Percentiles rank a stretch among this genome's conserved stretches.
phyloP scores from a whole-genome alignment of 2,888 invertebrate species.

The Lasius fuliginosus region DNA sequence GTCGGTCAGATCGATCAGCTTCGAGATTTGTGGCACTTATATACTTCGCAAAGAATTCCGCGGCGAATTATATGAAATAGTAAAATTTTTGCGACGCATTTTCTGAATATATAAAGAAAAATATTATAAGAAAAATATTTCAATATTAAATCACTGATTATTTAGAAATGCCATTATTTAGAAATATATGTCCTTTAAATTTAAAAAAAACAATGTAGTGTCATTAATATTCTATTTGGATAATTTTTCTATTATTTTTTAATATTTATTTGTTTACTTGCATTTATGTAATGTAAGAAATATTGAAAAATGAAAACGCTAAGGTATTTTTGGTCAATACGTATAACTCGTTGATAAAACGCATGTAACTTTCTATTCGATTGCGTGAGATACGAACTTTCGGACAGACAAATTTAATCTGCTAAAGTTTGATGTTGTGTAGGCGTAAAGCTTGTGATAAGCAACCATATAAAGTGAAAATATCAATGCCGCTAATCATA shows the following conservation, averaged over 20 bases:
- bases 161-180: neutral
- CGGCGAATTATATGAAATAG: neutral
- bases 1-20: conserved; percentile 36
- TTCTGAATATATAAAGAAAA: neutral
- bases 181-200: neutral
- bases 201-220: neutral
- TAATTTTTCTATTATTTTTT: neutral
- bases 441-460: neutral
- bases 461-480: conserved; percentile 3
- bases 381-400: conserved; percentile 21
- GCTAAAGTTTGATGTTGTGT: conserved; percentile 21
- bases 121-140: neutral
- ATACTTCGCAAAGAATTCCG: neutral
- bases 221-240: neutral
- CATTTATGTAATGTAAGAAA: neutral
- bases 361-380: conserved; percentile 7
- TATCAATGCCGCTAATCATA: conserved; percentile 19
- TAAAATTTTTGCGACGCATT: neutral
- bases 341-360: conserved; percentile 7
- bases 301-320: neutral
- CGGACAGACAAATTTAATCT: conserved; percentile 29
- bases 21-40: conserved; percentile 27
- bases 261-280: neutral
- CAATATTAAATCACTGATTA: neutral
- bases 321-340: neutral